Evolutionary conservation across 2,888 invertebrate species (phyloP).

Genomic region (Epinotia ramella): DNA sequence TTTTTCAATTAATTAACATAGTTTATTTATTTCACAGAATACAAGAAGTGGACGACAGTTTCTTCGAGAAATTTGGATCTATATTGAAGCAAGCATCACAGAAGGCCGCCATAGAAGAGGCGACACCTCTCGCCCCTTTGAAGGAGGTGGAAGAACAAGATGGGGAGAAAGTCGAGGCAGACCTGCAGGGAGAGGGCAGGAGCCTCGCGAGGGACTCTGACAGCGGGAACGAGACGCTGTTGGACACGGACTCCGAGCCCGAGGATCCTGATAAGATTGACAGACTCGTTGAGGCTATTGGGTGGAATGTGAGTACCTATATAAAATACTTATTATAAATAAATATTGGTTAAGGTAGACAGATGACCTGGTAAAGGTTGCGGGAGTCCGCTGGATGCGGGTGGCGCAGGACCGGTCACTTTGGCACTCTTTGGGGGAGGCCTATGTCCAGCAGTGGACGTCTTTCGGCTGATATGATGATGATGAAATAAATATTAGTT

Average conservation of each 20-base stretch:
- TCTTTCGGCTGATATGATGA: too few species aligned
- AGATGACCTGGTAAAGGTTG: too few species aligned
- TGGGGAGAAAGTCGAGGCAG: constrained; percentile 70
- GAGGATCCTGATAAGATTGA: constrained; percentile 87
- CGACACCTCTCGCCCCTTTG: constrained; percentile 83
- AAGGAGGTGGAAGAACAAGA: constrained; percentile 77
- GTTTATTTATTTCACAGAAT: constrained; percentile 84
- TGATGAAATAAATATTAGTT: too few species aligned
- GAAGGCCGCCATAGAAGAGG: constrained; percentile 84
- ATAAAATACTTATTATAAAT: background rate
- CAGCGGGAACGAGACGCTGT: constrained; percentile 84
- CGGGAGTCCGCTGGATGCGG: too few species aligned
- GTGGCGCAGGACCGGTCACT: too few species aligned
- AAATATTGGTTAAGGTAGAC: too few species aligned
- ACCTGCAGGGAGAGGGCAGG: constrained; percentile 70
- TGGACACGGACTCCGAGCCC: constrained; percentile 88
- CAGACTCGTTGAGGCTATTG: constrained; percentile 87
- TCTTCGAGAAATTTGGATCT: constrained; percentile 93
- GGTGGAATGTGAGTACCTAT: constrained; percentile 90
- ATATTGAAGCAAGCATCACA: constrained; percentile 88
- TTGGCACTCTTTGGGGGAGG: too few species aligned
- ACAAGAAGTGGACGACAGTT: constrained; percentile 93
- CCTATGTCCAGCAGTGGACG: too few species aligned
- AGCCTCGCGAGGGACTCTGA: constrained; percentile 75
- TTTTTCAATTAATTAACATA: background rate